Evolutionary conservation across 1,140 invertebrate genomes (phyloP), one percentile per base, ranked within the genome.

Genomic region (Atta colombica): DNA sequence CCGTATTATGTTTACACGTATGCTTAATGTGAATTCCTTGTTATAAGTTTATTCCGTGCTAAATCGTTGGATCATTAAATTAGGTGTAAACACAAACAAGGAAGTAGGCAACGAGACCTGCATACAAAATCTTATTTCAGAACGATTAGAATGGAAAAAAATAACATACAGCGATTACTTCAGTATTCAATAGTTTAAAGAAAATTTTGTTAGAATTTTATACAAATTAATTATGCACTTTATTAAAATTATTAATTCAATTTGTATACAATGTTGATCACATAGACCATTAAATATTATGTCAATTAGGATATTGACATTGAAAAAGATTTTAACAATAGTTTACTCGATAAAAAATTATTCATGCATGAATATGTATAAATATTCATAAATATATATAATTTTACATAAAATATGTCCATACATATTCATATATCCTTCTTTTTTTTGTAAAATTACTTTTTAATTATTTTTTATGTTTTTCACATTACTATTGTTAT

Each of bases 11-110:
- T 81, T 82, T 21, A 63, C 77, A 49, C 35, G 3, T 74, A 31
- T 55, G 45, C 7, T 4, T 25, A 61, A 51, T 66, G 61, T 12
- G 14, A 80, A 55, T 25, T 45, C 0, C 12, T 21, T 12, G 10
- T 55, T 28, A 21, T 14, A 5, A 14, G 8, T 35, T 69, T 80
- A 80, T 80, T 71, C 31, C 31, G 49, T 10, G 31, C 28, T 69
- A 49, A 81, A 81, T 81, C 12, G 49, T 55, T 4, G 31, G 35
- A 25, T 25, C 31, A 68, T 80, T 53, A 69, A 39, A n/a, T 55
- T 69, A 68, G 14, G 28, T 12, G 31, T 39, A n/a, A 77, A 45
- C 16, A 25, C 35, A 39, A 55, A 31, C 25, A 49, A 45, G 74
- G 31, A 81, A 81, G 28, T 66, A 49, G 53, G 28, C 18, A 58